These are phyloP conservation scores for Ormyrus rosae DNA, from an alignment of 2,888 invertebrate species.

Conservation along the genomic window DNA sequence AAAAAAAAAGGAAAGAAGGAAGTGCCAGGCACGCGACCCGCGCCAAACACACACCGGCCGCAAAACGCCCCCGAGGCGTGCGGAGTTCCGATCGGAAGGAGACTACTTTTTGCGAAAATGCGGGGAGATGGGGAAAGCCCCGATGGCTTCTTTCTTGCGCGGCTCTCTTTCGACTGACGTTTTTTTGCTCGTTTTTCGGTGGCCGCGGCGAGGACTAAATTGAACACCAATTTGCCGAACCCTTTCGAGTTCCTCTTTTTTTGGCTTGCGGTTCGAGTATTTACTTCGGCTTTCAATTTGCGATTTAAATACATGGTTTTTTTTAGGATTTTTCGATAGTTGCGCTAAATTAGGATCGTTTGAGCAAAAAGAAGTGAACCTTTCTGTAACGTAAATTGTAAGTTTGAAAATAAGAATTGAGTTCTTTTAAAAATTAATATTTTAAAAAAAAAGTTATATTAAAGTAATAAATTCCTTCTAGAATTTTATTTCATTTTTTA, in stretches of 20 bases:
- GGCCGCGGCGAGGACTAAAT: no score
- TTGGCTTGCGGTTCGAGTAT: no score
- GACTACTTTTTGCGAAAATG: constrained; percentile 30
- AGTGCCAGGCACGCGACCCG: constrained; percentile 30
- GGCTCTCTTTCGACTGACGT: not conserved
- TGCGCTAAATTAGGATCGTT: no score
- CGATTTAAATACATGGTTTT: no score
- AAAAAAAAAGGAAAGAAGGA: not conserved
- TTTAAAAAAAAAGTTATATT: not conserved
- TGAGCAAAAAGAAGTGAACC: no score
- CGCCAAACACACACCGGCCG: constrained; percentile 6
- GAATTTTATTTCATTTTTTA: not conserved
- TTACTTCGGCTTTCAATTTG: no score
- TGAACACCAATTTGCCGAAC: no score
- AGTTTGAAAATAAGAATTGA: no score
- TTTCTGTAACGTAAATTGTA: no score
- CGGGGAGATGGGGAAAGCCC: not conserved
- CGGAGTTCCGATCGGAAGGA: constrained; percentile 25
- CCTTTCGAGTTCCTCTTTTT: no score
- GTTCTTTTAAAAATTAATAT: no score
- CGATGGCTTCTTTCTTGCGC: constrained; percentile 2
- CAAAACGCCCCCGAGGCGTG: constrained; percentile 42
- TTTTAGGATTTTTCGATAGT: no score
- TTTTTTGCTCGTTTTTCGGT: not conserved
- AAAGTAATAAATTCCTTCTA: not conserved